phyloP scores from a whole-genome alignment of 2,113 vertebrate species.

The Zosterops hypoxanthus region DNA sequence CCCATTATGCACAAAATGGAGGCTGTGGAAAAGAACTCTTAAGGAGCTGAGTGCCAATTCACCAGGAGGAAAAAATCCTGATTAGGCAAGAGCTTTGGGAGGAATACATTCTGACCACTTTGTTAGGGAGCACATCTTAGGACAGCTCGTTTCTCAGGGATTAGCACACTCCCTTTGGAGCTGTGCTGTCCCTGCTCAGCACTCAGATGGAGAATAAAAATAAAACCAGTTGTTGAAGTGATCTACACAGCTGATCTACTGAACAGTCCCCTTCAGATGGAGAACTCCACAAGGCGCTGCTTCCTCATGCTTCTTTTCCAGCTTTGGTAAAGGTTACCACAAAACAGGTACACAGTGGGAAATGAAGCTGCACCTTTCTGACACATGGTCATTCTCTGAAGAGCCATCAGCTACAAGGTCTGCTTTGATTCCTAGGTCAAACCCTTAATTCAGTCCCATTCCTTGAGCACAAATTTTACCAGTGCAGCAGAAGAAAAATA shows the following conservation, averaged over 20 bases:
- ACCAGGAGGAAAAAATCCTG: not conserved
- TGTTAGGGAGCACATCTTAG: not conserved
- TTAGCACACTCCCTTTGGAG: slow-evolving; percentile 16
- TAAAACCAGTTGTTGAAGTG: not conserved
- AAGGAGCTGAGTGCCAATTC: not conserved
- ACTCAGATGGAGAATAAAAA: slow-evolving; percentile 10
- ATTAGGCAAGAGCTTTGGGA: not conserved
- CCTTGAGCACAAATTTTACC: not conserved
- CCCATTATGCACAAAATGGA: not conserved
- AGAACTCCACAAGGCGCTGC: not conserved
- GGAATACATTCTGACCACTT: not conserved
- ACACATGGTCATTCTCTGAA: not conserved
- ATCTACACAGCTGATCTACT: not conserved
- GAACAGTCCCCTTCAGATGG: not conserved
- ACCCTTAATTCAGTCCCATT: not conserved
- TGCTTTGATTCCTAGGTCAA: not conserved
- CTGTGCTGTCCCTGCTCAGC: not conserved
- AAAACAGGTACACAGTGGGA: not conserved
- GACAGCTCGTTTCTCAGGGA: not conserved
- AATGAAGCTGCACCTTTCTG: not conserved
- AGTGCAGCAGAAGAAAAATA: not conserved
- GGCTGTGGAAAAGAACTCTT: not conserved
- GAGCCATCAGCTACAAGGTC: not conserved
- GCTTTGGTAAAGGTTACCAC: not conserved
- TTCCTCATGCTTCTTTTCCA: not conserved